Evolutionary conservation across 23 tunicate genomes (phyloP).

Genomic region (Styela plicata): DNA sequence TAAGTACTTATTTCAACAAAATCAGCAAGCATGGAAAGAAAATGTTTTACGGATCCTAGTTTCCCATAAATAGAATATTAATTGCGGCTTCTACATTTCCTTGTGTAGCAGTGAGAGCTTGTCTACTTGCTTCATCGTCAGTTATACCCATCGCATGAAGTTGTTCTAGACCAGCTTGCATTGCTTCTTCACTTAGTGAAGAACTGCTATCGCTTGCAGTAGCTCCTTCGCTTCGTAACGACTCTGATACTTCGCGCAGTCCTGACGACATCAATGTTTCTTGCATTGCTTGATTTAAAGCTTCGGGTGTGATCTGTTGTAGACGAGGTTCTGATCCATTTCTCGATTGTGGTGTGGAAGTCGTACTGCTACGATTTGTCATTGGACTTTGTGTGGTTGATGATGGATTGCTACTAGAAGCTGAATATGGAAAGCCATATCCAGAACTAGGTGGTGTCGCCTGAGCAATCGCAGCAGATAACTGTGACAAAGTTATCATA

Average conservation of each 20-base stretch:
- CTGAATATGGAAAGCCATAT: background rate
- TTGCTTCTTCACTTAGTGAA: background rate
- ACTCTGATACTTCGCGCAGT: background rate
- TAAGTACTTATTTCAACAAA: no score
- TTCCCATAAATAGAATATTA: constrained; percentile 45
- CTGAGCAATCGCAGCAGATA: constrained; percentile 24
- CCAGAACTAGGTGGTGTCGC: background rate
- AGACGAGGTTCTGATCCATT: background rate
- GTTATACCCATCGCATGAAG: constrained; percentile 68
- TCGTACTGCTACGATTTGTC: background rate
- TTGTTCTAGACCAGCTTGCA: constrained; percentile 55
- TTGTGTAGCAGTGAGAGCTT: constrained; percentile 57
- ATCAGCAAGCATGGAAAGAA: no score
- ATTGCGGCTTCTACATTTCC: constrained; percentile 76
- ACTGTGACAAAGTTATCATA: constrained; percentile 22
- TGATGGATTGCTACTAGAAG: background rate
- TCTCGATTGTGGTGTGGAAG: background rate
- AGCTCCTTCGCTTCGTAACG: background rate
- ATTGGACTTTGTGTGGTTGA: background rate
- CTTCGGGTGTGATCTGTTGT: constrained; percentile 37
- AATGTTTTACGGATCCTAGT: no score
- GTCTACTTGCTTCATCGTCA: constrained; percentile 57
- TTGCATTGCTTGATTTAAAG: constrained; percentile 64
- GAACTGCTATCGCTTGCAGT: background rate
- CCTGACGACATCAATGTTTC: constrained; percentile 40